These are phyloP conservation scores for Sorex fumeus DNA, from an alignment of 2,113 vertebrate genomes.

Conservation along the genomic window DNA sequence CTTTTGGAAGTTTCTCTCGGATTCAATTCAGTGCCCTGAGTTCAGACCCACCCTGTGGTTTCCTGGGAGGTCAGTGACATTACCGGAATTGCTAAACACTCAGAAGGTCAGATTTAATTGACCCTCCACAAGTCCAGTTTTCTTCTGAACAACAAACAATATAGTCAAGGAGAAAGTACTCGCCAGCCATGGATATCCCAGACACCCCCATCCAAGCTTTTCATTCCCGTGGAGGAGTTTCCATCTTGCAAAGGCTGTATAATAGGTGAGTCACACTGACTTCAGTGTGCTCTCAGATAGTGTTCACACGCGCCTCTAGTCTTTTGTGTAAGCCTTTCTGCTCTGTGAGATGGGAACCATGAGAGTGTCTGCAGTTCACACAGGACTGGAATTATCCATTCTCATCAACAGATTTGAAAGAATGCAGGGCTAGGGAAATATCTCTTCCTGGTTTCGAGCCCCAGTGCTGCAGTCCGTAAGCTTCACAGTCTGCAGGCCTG, in stretches of 20 bases:
- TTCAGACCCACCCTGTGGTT: conserved; percentile 4
- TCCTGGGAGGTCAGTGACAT: background rate
- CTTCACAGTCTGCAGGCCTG: too few species aligned
- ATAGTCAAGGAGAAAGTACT: background rate
- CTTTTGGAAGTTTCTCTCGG: conserved; percentile 4
- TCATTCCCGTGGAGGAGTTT: accelerated
- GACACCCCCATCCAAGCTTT: background rate
- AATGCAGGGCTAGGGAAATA: too few species aligned
- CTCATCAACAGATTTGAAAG: background rate
- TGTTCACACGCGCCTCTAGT: background rate
- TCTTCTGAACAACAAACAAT: background rate
- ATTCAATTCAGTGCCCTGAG: background rate
- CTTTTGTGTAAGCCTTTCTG: background rate
- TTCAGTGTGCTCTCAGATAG: background rate
- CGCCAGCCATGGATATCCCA: background rate
- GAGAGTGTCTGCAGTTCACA: background rate
- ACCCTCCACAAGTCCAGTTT: background rate
- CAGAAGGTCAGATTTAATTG: background rate
- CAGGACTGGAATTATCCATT: background rate
- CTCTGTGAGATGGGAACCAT: background rate
- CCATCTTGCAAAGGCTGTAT: background rate
- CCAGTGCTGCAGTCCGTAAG: too few species aligned
- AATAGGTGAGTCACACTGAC: background rate
- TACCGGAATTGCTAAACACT: background rate
- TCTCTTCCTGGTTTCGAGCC: too few species aligned